Evolutionary conservation across 1,140 invertebrate genomes (phyloP).

Genomic region (Seison nebaliae): DNA sequence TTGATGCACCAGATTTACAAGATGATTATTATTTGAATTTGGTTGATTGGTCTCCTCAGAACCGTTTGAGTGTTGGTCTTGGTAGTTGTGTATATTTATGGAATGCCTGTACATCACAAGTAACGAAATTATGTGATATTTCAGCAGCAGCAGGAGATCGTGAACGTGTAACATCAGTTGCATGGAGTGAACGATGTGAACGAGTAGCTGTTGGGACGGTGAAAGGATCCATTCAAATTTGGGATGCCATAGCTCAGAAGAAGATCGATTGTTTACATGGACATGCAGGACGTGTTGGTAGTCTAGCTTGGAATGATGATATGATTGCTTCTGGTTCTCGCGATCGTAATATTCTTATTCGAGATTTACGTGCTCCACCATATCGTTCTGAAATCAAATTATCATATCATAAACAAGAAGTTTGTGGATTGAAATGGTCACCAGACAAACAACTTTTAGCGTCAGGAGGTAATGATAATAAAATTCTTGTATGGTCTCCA

Average conservation of each 20-base stretch:
- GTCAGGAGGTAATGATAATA: constrained; percentile 94
- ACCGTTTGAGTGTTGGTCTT: constrained; percentile 87
- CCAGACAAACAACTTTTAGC: constrained; percentile 91
- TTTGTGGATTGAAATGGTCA: constrained; percentile 95
- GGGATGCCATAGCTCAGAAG: constrained; percentile 72
- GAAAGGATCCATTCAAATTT: constrained; percentile 78
- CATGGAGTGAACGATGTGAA: constrained; percentile 89
- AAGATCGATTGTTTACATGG: constrained; percentile 62
- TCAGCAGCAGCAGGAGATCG: constrained; percentile 40
- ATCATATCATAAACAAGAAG: constrained; percentile 78
- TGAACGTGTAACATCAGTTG: constrained; percentile 86
- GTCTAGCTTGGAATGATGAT: constrained; percentile 90
- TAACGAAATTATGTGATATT: constrained; percentile 78
- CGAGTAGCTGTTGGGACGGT: constrained; percentile 87
- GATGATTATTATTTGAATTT: constrained; percentile 97
- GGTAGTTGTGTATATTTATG: constrained; percentile 93
- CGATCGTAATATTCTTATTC: constrained; percentile 68
- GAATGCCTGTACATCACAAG: constrained; percentile 94
- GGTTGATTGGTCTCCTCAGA: constrained; percentile 96
- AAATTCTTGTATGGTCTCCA: constrained; percentile 92
- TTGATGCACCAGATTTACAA: constrained; percentile 90
- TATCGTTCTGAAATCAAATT: constrained; percentile 33
- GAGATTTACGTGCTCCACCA: constrained; percentile 64
- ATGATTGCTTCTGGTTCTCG: constrained; percentile 77
- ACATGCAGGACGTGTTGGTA: constrained; percentile 52